Evolutionary conservation across 53 echinoderm and acorn worm genomes (phyloP), one percentile per base, ranked within the genome.

Genomic region (Luidia sarsii): DNA sequence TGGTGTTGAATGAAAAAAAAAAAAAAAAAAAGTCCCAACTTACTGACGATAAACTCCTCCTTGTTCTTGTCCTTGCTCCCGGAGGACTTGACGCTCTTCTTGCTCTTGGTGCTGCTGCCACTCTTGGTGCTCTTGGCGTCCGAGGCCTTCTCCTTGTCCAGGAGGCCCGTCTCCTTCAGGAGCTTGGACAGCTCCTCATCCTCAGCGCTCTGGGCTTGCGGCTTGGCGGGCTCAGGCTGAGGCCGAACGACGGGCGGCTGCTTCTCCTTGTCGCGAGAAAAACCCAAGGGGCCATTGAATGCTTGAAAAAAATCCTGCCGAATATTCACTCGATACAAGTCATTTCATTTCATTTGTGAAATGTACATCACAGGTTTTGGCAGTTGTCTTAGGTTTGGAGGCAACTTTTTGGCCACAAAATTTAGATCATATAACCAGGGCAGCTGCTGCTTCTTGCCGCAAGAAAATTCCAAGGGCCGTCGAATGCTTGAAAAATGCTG

Each of bases 41-140:
- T 80, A 96, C 96, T 83, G 51, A 96, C 93, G 73, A 96, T 49
- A 80, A 96, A 96, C 15, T 80, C 86, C 39, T 93, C 88, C 50
- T 88, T 90, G 29, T 92, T 86, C 20, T 90, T 74, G 24, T 68
- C 82, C 8, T 74, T 67, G 57, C 68, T 74, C 3, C 50, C 81
- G 0, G 71, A 36, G 3, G 81, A 73, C 64, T 86, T 89, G 49
- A 74, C 80, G 74, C 81, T 86, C 55, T 80, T 83, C n/a, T 46
- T 61, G 49, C 84, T 89, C 59, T 92, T 93, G 29, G 48, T 81
- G 25, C 90, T 90, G 68, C 87, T 93, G 36, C 80, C 19, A 36
- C 87, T 90, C 80, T 89, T 72, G 50, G n/a, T 24, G 75, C 89
- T 92, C 68, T 92, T 92, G 2, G 80, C 46, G 49, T 86, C 82